These are phyloP conservation scores for Neomonachus schauinslandi DNA, from an alignment of 2,113 vertebrate species.

Conservation along the genomic window DNA sequence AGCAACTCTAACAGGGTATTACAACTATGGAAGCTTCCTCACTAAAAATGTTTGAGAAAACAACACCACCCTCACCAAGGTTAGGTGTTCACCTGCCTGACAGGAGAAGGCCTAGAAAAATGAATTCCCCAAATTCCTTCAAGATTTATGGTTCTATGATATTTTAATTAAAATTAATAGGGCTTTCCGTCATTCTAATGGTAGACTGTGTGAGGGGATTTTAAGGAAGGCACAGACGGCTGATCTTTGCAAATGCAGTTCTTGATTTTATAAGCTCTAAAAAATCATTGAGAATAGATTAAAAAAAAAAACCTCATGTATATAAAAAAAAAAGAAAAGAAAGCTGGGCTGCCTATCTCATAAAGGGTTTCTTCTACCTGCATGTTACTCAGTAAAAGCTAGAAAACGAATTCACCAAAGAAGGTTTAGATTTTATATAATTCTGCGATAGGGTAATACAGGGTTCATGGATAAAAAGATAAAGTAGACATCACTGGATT, in stretches of 20 bases:
- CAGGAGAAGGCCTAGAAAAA: neutral
- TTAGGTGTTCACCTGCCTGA: neutral
- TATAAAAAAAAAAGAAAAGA: neutral
- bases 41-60: neutral
- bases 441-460: neutral
- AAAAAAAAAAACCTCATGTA: neutral
- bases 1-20: neutral
- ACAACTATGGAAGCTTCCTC: neutral
- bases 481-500: neutral
- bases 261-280: neutral
- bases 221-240: neutral
- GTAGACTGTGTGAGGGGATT: neutral
- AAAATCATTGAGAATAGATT: neutral
- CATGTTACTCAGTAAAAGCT: neutral
- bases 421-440: neutral
- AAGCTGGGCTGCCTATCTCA: neutral
- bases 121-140: neutral
- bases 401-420: neutral
- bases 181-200: neutral
- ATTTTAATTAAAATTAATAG: slow-evolving; percentile 34
- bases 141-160: neutral
- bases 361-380: neutral
- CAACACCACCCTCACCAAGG: neutral
- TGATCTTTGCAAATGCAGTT: neutral
- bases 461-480: neutral